phyloP scores from a whole-genome alignment of 2,888 invertebrate species.

The Oithona nana region DNA sequence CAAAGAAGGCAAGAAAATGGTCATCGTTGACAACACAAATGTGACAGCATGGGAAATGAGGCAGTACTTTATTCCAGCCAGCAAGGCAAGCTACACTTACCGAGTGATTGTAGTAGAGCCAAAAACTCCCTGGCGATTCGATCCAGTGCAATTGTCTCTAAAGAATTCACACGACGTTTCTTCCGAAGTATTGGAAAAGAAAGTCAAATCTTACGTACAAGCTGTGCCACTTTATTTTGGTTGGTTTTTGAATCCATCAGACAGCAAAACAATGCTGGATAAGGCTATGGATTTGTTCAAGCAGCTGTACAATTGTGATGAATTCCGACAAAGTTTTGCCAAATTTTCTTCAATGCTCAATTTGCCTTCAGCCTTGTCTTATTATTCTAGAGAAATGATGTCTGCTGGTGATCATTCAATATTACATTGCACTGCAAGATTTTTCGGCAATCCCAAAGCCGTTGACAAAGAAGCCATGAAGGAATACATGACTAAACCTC shows the following conservation, averaged over 20 bases:
- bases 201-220: background rate
- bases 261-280: background rate
- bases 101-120: slow-evolving; percentile 1
- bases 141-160: background rate
- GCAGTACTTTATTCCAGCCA: background rate
- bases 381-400: background rate
- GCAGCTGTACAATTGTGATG: background rate
- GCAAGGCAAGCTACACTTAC: background rate
- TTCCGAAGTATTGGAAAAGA: background rate
- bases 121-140: slow-evolving; percentile 1
- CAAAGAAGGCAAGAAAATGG: background rate
- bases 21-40: slow-evolving; percentile 6
- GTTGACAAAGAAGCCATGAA: background rate
- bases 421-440: slow-evolving; percentile 8
- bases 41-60: slow-evolving; percentile 9
- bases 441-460: background rate
- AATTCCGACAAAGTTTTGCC: background rate
- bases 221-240: slow-evolving; percentile 1
- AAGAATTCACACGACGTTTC: background rate
- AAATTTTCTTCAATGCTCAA: background rate
- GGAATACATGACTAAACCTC: background rate
- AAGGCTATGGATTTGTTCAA: background rate
- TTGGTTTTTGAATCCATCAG: background rate
- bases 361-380: background rate
- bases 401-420: background rate